Conservation (phyloP, 2,113 vertebrate genomes). For the Lepidiolamprologus cunningtoni region DNA sequence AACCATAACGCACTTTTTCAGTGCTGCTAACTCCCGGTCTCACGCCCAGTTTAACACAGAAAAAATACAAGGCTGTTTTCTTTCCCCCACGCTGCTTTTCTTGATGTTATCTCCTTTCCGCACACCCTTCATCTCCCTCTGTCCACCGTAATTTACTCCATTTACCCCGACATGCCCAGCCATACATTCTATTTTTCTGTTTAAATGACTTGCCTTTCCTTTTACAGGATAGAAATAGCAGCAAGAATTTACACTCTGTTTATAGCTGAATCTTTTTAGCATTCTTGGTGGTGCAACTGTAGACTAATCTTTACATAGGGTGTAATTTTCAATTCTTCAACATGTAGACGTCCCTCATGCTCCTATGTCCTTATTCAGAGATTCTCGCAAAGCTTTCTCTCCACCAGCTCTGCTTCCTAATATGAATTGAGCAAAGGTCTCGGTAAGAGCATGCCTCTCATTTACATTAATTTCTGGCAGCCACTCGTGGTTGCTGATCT, state of each 20-base stretch:
- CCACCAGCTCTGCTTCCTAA: neutral
- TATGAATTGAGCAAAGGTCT: neutral
- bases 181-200: neutral
- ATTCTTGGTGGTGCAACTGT: neutral
- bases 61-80: neutral
- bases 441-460: neutral
- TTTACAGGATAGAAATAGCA: slow-evolving; percentile 8
- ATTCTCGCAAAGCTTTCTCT: neutral
- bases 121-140: neutral
- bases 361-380: neutral
- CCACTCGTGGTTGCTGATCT: neutral
- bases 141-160: neutral
- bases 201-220: neutral
- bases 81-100: neutral
- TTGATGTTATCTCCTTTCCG: neutral
- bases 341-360: neutral
- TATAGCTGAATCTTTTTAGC: neutral
- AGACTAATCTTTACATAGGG: slow-evolving; percentile 15
- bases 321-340: slow-evolving; percentile 27
- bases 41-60: slow-evolving; percentile 54
- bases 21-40: slow-evolving; percentile 34
- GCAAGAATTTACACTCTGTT: neutral
- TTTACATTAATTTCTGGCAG: slow-evolving; percentile 22
- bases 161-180: neutral
- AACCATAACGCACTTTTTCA: slow-evolving; percentile 35